A percentile compares a stretch with the other conserved stretches of the same genome.
Evolutionary conservation across 2,113 vertebrate genomes (phyloP).

Genomic region (Cavia aperea): DNA sequence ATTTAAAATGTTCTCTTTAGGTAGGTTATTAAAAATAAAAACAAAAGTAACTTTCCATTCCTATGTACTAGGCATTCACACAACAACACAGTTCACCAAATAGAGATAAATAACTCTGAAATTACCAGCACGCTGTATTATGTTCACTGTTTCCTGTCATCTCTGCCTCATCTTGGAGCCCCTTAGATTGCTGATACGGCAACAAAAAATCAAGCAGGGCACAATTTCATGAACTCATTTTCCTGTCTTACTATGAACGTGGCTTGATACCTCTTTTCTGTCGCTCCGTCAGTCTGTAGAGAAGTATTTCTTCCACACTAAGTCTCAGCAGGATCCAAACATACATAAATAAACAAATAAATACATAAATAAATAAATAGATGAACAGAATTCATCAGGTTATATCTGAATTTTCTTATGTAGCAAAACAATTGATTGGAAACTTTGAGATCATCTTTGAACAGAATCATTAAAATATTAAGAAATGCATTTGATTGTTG

Average conservation of each 20-base stretch:
- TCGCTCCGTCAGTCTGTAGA: constrained; percentile 3
- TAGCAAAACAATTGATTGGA: constrained; percentile 33
- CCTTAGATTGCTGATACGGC: not conserved
- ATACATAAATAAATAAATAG: not conserved
- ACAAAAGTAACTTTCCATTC: not conserved
- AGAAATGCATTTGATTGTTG: not conserved
- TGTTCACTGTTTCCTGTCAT: not conserved
- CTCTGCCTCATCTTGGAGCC: not conserved
- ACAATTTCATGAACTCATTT: constrained; percentile 27
- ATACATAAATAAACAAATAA: not conserved
- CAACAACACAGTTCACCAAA: not conserved
- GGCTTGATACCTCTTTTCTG: not conserved
- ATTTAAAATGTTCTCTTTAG: not conserved
- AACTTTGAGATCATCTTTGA: constrained; percentile 36
- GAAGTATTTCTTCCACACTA: constrained; percentile 31
- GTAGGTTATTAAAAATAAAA: not conserved
- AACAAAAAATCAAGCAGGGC: not conserved
- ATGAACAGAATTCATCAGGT: not conserved
- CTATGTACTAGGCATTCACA: not conserved
- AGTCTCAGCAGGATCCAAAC: constrained; percentile 1
- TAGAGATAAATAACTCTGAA: not conserved
- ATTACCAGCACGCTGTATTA: not conserved
- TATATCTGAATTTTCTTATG: constrained; percentile 9
- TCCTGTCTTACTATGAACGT: not conserved
- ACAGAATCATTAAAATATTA: not conserved